These are phyloP conservation scores for Agrotis exclamationis DNA, from an alignment of 2,888 invertebrate species.

Conservation along the genomic window DNA sequence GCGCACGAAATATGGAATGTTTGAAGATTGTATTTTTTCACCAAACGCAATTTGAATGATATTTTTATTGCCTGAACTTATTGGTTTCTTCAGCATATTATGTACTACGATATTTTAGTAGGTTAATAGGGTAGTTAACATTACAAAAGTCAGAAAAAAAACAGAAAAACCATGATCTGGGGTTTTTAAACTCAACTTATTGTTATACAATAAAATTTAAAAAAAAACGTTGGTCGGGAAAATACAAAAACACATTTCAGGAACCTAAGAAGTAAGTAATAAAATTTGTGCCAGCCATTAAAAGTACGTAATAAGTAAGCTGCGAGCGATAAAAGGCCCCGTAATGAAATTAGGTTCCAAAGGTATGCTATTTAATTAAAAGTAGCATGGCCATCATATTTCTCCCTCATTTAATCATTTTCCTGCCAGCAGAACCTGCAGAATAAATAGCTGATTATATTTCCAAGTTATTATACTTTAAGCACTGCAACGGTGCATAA, in stretches of 20 bases:
- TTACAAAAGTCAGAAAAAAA: no score
- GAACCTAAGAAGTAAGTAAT: not conserved
- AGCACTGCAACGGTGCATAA: slow-evolving; percentile 9
- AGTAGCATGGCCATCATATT: slow-evolving; percentile 6
- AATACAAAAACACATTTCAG: not conserved
- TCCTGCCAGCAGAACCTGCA: no score
- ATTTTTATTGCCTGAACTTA: slow-evolving; percentile 14
- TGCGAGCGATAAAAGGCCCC: not conserved
- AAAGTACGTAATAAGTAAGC: not conserved
- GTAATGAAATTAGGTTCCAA: slow-evolving; percentile 4
- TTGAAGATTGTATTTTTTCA: slow-evolving; percentile 24
- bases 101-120: not conserved
- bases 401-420: not conserved
- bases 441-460: slow-evolving; percentile 2
- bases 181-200: no score
- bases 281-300: not conserved
- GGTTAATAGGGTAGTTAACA: not conserved
- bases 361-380: slow-evolving; percentile 18
- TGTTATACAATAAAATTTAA: not conserved
- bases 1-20: slow-evolving; percentile 9
- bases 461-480: slow-evolving; percentile 15
- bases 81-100: not conserved
- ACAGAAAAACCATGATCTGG: no score
- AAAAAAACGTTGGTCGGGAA: not conserved
- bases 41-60: slow-evolving; percentile 24